phyloP scores from a whole-genome alignment of 1,140 invertebrate species.

The Augochlora pura region DNA sequence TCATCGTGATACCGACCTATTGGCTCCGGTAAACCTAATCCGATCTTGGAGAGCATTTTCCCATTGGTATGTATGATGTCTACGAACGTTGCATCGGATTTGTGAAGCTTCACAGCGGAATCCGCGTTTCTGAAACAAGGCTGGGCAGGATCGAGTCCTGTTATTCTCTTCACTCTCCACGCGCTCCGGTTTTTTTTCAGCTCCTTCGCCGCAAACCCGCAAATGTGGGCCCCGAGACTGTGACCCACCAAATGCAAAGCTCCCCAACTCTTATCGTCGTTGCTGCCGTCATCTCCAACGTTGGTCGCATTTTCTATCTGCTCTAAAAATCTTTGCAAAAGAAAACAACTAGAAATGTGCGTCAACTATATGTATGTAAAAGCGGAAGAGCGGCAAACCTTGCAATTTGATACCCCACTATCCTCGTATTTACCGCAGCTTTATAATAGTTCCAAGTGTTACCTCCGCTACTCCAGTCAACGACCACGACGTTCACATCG shows the following conservation, averaged over 20 bases:
- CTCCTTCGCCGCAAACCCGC: constrained; percentile 80
- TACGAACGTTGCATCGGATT: constrained; percentile 83
- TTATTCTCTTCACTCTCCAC: constrained; percentile 75
- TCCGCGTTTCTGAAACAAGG: constrained; percentile 82
- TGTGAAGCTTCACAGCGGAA: constrained; percentile 79
- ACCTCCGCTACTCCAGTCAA: constrained; percentile 82
- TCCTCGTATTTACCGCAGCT: constrained; percentile 81
- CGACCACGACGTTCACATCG: constrained; percentile 82
- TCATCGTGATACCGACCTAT: constrained; percentile 74
- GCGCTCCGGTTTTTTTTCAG: constrained; percentile 71
- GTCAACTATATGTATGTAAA: too few relatives aligned
- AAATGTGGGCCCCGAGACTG: constrained; percentile 84
- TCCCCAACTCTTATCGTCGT: constrained; percentile 53
- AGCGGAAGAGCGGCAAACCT: constrained; percentile 67
- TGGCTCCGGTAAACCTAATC: constrained; percentile 81
- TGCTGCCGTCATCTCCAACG: not conserved
- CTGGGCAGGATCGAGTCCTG: constrained; percentile 84
- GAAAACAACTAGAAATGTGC: too few relatives aligned
- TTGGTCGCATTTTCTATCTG: constrained; percentile 60
- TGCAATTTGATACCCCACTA: constrained; percentile 80
- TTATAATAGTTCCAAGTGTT: constrained; percentile 83
- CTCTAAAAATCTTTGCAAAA: constrained; percentile 62
- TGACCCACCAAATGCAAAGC: constrained; percentile 82
- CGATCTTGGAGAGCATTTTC: constrained; percentile 76
- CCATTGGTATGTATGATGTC: constrained; percentile 87